Base-by-base conservation (phyloP, 2,113 vertebrate species). In the Tenebrosternarchus preto region DNA sequence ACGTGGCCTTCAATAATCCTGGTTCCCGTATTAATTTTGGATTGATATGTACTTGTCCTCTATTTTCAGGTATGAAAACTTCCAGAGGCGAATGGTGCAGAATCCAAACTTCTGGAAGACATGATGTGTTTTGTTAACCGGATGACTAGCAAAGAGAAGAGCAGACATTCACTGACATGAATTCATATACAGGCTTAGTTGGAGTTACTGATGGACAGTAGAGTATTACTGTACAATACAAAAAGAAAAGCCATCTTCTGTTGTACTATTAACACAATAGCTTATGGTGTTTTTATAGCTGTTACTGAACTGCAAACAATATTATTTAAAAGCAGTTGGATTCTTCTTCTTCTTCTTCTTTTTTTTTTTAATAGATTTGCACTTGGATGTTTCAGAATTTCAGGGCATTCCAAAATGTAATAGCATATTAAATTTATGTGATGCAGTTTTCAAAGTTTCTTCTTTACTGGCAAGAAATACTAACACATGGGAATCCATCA, bases 71-170 rank as follows among this genome's bases (percentile, higher is more conserved):
- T 99, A 98, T 87, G 96, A 99, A 82, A 99, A 95, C 91, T 98
- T 98, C 91, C 95, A 98, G 89, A 94, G 98, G 86, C 91, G 96
- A 85, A 87, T 99, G 92, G 89, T 91, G 78, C 96, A 99, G 92
- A 98, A 99, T 87, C 97, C 96, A 12, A 94, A 95, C 87, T 99
- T 97, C 89, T 98, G 97, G 97, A 98, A 95, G 90, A 95, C 89
- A 89, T 94, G 87, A 90, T 7, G 0, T 53, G 56, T 16, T 69
- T 12, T 15, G 17, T 61, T 43, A 43, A 24, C 31, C 22, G 46
- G 24, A 16, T 1, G 5, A 25, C 29, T 29, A 20, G 36, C 25
- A 12, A 0, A 67, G 19, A 5, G 33, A 57, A 50, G 22, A 77
- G 15, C 29, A 29, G 33, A 55, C 59, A 11, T 29, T 68, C 20